These are phyloP conservation scores for Steinernema feltiae DNA, from an alignment of 1,140 invertebrate species.

Conservation along the genomic window DNA sequence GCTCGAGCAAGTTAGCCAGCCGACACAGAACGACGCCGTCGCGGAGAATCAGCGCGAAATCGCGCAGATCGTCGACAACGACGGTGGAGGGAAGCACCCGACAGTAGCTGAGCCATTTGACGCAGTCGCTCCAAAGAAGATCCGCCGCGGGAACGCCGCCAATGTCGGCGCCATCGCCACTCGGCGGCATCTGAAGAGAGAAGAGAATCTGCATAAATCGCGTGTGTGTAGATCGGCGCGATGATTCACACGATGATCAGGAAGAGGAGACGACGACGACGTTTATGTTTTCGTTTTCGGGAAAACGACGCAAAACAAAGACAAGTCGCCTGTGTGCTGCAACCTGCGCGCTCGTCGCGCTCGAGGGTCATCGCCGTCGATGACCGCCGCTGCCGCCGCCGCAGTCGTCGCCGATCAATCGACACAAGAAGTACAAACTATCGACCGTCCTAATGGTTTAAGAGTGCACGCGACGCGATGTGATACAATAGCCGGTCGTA, in stretches of 20 bases:
- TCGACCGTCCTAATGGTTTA: background rate
- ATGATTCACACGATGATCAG: too few relatives aligned
- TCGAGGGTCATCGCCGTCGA: too few relatives aligned
- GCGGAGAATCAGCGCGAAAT: conserved; percentile 81
- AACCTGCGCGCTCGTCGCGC: too few relatives aligned
- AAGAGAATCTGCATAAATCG: background rate
- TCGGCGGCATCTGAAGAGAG: conserved; percentile 4
- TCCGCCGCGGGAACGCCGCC: background rate
- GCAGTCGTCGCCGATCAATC: too few relatives aligned
- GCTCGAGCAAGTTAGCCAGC: conserved; percentile 65
- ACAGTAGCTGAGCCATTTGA: background rate
- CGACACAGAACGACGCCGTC: conserved; percentile 58
- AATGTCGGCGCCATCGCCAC: background rate
- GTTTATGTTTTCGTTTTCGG: too few relatives aligned
- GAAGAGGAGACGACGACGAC: background rate
- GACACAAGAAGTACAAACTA: conserved; percentile 2
- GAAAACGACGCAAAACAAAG: too few relatives aligned
- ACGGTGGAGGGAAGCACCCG: background rate
- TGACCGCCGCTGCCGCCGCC: too few relatives aligned
- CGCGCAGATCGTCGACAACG: conserved; percentile 22
- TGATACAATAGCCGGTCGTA: background rate
- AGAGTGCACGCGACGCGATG: conserved; percentile 1
- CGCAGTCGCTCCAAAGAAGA: background rate
- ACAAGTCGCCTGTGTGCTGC: too few relatives aligned
- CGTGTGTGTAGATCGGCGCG: too few relatives aligned